A percentile compares a stretch with the other conserved stretches of the same genome.
Evolutionary conservation across 2,113 vertebrate genomes (phyloP).

Genomic region (Leptosomus discolor): DNA sequence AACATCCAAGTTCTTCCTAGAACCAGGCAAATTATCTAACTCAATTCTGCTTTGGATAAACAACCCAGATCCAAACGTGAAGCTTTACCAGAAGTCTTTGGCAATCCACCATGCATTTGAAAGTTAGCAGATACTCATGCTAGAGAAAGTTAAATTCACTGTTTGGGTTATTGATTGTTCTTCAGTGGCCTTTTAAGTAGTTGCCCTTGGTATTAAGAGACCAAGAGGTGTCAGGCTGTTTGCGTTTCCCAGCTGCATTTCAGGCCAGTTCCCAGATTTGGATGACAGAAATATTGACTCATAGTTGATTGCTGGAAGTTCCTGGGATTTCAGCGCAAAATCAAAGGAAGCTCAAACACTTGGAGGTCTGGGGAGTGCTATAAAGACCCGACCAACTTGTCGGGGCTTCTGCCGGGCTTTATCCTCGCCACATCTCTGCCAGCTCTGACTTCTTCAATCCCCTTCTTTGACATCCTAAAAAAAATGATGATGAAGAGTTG

Average conservation of each 20-base stretch:
- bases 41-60: not conserved
- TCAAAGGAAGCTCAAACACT: not conserved
- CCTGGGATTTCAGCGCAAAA: not conserved
- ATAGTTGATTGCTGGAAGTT: not conserved
- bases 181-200: not conserved
- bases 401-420: not conserved
- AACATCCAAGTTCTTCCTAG: not conserved
- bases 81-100: not conserved
- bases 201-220: not conserved
- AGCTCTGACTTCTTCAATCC: not conserved
- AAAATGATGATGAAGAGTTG: not conserved
- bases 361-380: not conserved
- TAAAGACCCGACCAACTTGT: not conserved
- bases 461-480: not conserved
- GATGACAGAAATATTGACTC: not conserved
- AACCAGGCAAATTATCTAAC: not conserved
- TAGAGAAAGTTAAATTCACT: not conserved
- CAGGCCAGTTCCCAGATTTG: not conserved
- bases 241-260: not conserved
- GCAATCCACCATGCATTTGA: not conserved
- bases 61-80: not conserved
- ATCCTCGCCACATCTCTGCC: not conserved
- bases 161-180: not conserved
- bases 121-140: not conserved
- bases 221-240: not conserved